Conservation (phyloP, 2,113 vertebrate species). For the Xenus cinereus region DNA sequence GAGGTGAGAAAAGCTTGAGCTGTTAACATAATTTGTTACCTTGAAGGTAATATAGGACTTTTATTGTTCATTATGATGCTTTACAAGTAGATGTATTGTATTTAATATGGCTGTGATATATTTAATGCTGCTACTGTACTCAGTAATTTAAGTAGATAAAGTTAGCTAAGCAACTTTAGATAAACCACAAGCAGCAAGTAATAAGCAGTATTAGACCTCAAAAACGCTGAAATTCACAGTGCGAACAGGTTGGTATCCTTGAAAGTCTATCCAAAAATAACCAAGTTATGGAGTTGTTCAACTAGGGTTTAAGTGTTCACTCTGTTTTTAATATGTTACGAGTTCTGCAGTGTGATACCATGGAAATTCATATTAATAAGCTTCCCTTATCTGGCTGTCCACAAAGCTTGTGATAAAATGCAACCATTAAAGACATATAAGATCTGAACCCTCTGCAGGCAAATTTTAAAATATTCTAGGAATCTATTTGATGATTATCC, state of each 20-base stretch:
- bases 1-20: background rate
- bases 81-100: background rate
- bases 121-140: background rate
- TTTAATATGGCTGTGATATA: background rate
- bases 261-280: background rate
- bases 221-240: background rate
- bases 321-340: accelerated
- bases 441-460: background rate
- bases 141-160: background rate
- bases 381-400: background rate
- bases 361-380: background rate
- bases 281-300: background rate
- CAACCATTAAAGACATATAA: background rate
- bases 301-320: background rate
- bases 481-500: background rate
- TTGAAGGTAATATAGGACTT: background rate
- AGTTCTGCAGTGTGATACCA: background rate
- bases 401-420: background rate
- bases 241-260: background rate
- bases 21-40: background rate
- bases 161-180: background rate
- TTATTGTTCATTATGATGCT: background rate
- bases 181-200: background rate
- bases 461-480: background rate
- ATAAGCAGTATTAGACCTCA: background rate